Evolutionary conservation across 2,797 vertebrate genomes (phyloP), one percentile per base, ranked within the genome.

Genomic region (Smutsia gigantea): DNA sequence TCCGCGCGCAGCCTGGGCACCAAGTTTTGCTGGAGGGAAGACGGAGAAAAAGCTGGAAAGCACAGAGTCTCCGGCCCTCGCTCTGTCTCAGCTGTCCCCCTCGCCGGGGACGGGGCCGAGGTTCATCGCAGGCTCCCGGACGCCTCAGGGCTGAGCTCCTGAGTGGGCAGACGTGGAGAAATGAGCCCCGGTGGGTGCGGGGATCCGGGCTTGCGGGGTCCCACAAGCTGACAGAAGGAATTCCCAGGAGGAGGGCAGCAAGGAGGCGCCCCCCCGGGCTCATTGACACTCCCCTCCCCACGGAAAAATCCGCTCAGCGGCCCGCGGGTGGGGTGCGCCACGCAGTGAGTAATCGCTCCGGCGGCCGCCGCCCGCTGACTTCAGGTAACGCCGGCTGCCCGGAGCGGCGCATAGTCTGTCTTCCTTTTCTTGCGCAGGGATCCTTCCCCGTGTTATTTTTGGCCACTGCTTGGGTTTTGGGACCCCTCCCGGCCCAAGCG

Each of bases 281-380:
- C 79, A 19, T 21, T 72, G 75, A 82, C 93, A 79, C 46, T 39
- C 61, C 84, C 86, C 79, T 74, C 59, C 92, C 91, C 97, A 88
- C 96, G 97, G 97, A 98, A 98, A 98, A 97, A 97, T 93, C 94
- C 94, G 89, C 97, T 97, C 97, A 97, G 96, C 96, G 97, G 97
- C 97, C 97, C 96, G 96, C 97, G 97, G 97, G 97, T 97, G 97
- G 97, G 97, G 97, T 96, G 97, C 93, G 97, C 97, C 97, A 94
- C 95, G 96, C 92, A 64, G 94, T 98, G 96, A 98, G 96, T 98
- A 98, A 98, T 97, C 94, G 55, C 94, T 93, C 31, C 5, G 85
- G 74, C 94, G 93, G 96, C 95, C 97, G 19, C 95, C 96, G 97
- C 97, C 97, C 95, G 96, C 97, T 66, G 69, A 86, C 96, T 97